Evolutionary conservation across 1,140 invertebrate species (phyloP).

Genomic region (Diachasma alloeum): DNA sequence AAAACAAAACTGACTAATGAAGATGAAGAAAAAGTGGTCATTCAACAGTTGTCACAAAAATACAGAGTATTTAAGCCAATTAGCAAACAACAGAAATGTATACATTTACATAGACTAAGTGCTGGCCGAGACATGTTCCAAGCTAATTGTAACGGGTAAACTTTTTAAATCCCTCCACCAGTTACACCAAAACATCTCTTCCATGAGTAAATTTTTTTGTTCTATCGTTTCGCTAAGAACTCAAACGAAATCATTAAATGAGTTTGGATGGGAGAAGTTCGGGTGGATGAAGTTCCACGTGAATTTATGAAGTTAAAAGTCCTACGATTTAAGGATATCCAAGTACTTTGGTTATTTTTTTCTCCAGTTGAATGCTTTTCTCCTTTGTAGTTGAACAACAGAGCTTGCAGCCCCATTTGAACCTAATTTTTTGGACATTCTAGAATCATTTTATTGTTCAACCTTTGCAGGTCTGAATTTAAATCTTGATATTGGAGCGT

Average conservation of each 20-base stretch:
- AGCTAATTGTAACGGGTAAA: constrained; percentile 22
- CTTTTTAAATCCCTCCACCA: background rate
- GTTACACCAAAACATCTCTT: constrained; percentile 6
- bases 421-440: too few relatives aligned
- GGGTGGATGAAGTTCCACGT: background rate
- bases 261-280: constrained; percentile 11
- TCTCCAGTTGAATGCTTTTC: too few relatives aligned
- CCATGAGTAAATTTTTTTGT: constrained; percentile 21
- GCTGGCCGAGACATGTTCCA: constrained; percentile 57
- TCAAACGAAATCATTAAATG: constrained; percentile 32
- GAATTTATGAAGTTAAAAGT: background rate
- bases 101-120: constrained; percentile 63
- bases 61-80: constrained; percentile 63
- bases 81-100: constrained; percentile 62
- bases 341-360: too few relatives aligned
- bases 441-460: too few relatives aligned
- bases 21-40: constrained; percentile 41
- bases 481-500: too few relatives aligned
- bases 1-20: background rate
- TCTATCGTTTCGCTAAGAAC: constrained; percentile 8
- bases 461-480: too few relatives aligned
- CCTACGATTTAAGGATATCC: too few relatives aligned
- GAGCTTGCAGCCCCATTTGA: too few relatives aligned
- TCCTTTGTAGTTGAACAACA: too few relatives aligned
- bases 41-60: constrained; percentile 60